Conservation (phyloP, 2,113 vertebrate species). For the Megalops atlanticus region DNA sequence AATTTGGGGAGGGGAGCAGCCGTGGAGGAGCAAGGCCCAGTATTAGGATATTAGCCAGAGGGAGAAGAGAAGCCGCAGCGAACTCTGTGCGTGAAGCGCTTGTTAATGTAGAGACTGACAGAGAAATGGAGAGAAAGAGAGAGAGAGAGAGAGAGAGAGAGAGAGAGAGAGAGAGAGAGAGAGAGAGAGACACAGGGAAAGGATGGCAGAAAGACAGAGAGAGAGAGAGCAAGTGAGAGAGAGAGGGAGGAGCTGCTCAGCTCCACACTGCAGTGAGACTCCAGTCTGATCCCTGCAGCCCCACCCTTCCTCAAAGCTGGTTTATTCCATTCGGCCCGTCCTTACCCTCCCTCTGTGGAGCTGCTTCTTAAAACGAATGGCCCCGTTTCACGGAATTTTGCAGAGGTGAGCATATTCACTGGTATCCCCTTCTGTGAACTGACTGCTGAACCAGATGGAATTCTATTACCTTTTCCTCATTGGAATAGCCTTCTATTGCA, state of each 20-base stretch:
- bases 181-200: neutral
- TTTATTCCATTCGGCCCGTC: neutral
- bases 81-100: neutral
- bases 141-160: neutral
- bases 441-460: too few species aligned
- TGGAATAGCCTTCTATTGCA: neutral
- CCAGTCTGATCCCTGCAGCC: neutral
- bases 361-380: neutral
- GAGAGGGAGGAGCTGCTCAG: neutral
- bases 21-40: neutral
- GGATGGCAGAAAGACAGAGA: neutral
- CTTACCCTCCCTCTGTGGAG: too few species aligned
- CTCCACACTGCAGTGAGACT: neutral
- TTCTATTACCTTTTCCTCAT: neutral
- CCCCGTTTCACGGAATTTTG: neutral
- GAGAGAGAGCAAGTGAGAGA: neutral
- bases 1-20: neutral
- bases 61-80: conserved; percentile 5
- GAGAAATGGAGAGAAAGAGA: neutral
- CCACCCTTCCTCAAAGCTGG: neutral
- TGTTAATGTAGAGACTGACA: neutral
- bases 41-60: neutral
- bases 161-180: neutral
- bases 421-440: neutral
- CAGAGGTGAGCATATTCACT: neutral